Evolutionary conservation across 2,888 invertebrate genomes (phyloP), one percentile per base, ranked within the genome.

Genomic region (Mythimna loreyi): DNA sequence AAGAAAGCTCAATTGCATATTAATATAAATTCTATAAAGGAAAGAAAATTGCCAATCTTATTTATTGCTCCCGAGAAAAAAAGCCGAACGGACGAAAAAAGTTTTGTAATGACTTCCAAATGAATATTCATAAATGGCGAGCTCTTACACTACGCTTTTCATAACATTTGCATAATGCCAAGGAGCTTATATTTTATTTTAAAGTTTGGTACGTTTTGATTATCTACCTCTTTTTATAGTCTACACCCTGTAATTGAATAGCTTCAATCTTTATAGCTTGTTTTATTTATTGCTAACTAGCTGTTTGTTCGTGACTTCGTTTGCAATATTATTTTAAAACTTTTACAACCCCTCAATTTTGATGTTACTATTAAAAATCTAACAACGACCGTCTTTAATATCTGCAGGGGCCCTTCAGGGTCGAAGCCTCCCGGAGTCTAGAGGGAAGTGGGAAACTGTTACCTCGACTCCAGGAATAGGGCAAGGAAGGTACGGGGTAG

Each of bases 111-210:
- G 85, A 85, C 78, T 74, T 53, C 47, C 61, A 73, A 66, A 78
- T 87, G 86, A 88, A 87, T 87, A 87, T 87, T 86, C 88, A 88
- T 84, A 67, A 82, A 74, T 68, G 78, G 60, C 75, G 52, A 68
- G 81, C 84, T 82, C 82, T 82, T 86, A 86, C 81, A 84, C 84
- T 82, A 78, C 82, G 84, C 80, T 86, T 84, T 85, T 86, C 86
- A 84, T 82, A 84, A 86, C 78, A 88, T 88, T 88, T 78, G 82
- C 88, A 88, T 88, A 86, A 85, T 85, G 79, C 81, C 68, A 84
- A 84, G 80, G 68, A 81, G 80, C 78, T 81, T 77, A 76, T 81
- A 75, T 75, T 82, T 84, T 68, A 76, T 75, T 85, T 77, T 80
- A 69, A 78, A 82, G 61, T 76, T 71, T 61, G 60, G 66, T 72